Evolutionary conservation across 2,113 vertebrate species (phyloP), one percentile per base, ranked within the genome.

Genomic region (Hirundichthys speculiger): DNA sequence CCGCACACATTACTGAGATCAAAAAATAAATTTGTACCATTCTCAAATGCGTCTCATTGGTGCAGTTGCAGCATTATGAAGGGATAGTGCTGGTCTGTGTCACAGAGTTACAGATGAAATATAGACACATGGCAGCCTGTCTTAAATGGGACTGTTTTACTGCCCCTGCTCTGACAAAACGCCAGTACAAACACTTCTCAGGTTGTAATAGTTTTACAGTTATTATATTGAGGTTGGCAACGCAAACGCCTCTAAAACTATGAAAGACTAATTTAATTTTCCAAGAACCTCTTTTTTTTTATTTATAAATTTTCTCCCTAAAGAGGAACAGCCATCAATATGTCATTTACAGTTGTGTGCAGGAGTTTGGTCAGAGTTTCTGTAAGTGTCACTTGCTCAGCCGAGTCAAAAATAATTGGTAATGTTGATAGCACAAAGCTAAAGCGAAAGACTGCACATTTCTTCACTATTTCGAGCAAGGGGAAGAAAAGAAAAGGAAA

Each of bases 191-290:
- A 91, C 91, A 88, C 86, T 88, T 87, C 87, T 91, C 80, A 85
- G 86, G 85, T 85, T 90, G 89, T 92, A 90, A 89, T 85, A 90
- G 81, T 89, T 88, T 88, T 89, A 92, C 81, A 68, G 88, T 90
- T 88, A 87, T 90, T 90, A 88, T 87, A 87, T 86, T 86, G 87
- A 76, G 75, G 68, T 82, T 93, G 90, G 90, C 88, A 77, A 75
- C 34, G 67, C 62, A 27, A 55, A 66, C 40, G 68, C 50, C 41
- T 56, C 45, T 71, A 48, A 64, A 86, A 68, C 75, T 58, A 65
- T 46, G 82, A 89, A 86, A 86, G 85, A 41, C 75, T 75, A 75
- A 88, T 90, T 90, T 61, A 61, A 87, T 89, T 90, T 91, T 90
- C 85, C 80, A 79, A 66, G 47, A 70, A n/a, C n/a, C 46, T 55